Conservation (phyloP, 2,888 invertebrate genomes). For the Pandemis cinnamomeana region DNA sequence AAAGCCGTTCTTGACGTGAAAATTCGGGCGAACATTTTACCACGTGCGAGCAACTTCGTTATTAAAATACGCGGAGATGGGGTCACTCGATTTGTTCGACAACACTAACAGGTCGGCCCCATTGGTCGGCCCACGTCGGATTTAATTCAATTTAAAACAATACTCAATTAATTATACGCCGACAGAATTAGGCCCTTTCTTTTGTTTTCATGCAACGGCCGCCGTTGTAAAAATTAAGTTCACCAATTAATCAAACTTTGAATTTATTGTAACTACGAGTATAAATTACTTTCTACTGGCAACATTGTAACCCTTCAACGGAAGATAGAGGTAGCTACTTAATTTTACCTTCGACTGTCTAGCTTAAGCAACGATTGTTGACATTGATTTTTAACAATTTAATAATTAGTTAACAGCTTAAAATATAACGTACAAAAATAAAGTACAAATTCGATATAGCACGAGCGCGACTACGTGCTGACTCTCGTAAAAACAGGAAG, state of each 20-base stretch:
- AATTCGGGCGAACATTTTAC: slow-evolving; percentile 32
- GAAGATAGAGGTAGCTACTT: background rate
- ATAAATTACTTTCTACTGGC: slow-evolving; percentile 4
- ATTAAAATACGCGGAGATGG: slow-evolving; percentile 62
- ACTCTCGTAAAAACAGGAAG: slow-evolving; percentile 4
- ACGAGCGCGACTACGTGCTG: background rate
- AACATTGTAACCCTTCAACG: background rate
- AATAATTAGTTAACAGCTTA: background rate
- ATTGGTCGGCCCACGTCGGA: slow-evolving; percentile 37
- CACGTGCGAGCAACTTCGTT: slow-evolving; percentile 47
- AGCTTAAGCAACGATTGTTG: slow-evolving; percentile 30
- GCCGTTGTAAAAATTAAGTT: slow-evolving; percentile 6
- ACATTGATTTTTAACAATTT: slow-evolving; percentile 21
- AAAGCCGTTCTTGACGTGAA: slow-evolving; percentile 21
- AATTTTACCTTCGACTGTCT: slow-evolving; percentile 24
- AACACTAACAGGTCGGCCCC: slow-evolving; percentile 49
- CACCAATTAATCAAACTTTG: slow-evolving; percentile 12
- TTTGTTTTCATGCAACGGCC: slow-evolving; percentile 29
- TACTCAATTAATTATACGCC: slow-evolving; percentile 30
- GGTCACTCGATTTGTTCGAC: slow-evolving; percentile 71
- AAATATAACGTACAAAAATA: background rate
- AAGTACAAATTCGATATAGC: background rate
- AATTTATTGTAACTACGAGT: background rate
- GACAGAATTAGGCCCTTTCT: slow-evolving; percentile 32
- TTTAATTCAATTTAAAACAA: slow-evolving; percentile 41